These are phyloP conservation scores for Eretmochelys imbricata DNA, from an alignment of 2,113 vertebrate genomes.

Conservation along the genomic window DNA sequence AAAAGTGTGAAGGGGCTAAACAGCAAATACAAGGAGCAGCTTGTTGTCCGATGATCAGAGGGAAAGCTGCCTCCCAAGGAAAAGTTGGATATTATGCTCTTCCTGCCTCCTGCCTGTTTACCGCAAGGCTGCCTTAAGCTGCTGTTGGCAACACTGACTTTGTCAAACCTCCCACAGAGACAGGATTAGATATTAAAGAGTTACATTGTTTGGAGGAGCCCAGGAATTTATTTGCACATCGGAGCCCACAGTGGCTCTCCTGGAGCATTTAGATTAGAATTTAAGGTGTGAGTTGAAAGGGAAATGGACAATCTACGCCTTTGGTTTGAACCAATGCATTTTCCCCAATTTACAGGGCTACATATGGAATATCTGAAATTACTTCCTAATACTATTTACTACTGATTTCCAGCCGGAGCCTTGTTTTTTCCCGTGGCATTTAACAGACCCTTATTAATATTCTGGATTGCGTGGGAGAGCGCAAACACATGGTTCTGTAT, in stretches of 20 bases:
- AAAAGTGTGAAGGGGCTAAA: background rate
- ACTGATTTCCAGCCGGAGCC: background rate
- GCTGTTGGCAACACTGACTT: background rate
- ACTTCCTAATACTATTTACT: background rate
- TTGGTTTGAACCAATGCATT: background rate
- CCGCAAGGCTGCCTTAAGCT: background rate
- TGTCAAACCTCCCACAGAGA: background rate
- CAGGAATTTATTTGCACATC: background rate
- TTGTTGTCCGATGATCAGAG: background rate
- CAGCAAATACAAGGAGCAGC: background rate
- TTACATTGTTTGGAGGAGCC: background rate
- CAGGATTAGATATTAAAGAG: background rate
- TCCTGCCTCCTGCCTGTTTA: background rate
- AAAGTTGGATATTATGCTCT: background rate
- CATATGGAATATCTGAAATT: rapidly evolving
- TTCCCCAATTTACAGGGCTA: background rate
- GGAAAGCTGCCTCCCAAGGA: background rate
- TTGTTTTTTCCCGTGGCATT: background rate
- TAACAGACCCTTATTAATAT: background rate
- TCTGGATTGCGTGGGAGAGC: too few species aligned
- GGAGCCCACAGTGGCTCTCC: background rate
- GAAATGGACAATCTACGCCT: background rate
- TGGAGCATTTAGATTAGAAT: background rate
- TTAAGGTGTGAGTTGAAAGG: background rate
- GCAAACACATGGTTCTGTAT: background rate